Evolutionary conservation across 2,888 invertebrate genomes (phyloP), one percentile per base, ranked within the genome.

Genomic region (Metopia argyrocephala): DNA sequence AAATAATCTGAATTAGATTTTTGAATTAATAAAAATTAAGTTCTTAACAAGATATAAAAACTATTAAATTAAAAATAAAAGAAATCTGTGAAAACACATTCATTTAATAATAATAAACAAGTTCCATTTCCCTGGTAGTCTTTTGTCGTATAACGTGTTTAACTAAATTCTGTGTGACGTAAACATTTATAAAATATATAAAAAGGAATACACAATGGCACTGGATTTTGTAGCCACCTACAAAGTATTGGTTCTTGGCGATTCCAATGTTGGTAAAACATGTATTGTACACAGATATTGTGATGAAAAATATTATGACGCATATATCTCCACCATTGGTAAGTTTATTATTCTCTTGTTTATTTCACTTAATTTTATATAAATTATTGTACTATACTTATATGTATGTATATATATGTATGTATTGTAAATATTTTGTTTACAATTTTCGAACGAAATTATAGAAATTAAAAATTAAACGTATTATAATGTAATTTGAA

Each of bases 321-420:
- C 96, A 85, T 96, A 96, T 91, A 96, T 96, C 91, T 96, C 96
- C 61, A 96, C 96, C 84, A 96, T 96, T 92, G 96, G 96, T 96
- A 91, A 94, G 94, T 84, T 18, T 3, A 56, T 23, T 46, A 59
- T 56, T 48, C 5, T 48, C 25, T 5, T 50, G 5, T 56, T 57
- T 56, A 38, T 38, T n/a, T n/a, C n/a, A n/a, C n/a, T n/a, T n/a
- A n/a, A n/a, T n/a, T n/a, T n/a, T n/a, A n/a, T n/a, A n/a, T n/a
- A n/a, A n/a, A n/a, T n/a, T n/a, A n/a, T n/a, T n/a, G n/a, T n/a
- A n/a, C n/a, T n/a, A n/a, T n/a, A n/a, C n/a, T n/a, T n/a, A n/a
- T n/a, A n/a, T n/a, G n/a, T n/a, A n/a, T n/a, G n/a, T n/a, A n/a
- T n/a, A n/a, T n/a, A n/a, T n/a, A n/a, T n/a, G n/a, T n/a, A n/a